A percentile compares a stretch with the other conserved stretches of the same genome.
These are phyloP conservation scores for Sebastes variabilis DNA, from an alignment of 2,797 vertebrate genomes.

Conservation along the genomic window DNA sequence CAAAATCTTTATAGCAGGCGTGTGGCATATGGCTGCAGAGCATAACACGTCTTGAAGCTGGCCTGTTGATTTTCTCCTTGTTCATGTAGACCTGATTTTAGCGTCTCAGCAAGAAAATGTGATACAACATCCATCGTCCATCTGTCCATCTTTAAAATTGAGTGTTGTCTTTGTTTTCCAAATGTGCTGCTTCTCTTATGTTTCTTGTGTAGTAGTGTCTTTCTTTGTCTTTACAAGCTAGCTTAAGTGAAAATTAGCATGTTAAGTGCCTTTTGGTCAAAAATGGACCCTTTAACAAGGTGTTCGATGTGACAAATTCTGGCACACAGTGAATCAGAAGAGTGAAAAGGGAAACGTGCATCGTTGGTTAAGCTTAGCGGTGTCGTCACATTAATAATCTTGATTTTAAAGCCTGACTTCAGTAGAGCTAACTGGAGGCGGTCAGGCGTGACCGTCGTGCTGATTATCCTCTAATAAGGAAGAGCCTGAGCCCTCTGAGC, in stretches of 20 bases:
- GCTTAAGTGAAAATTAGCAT: not conserved
- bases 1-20: not conserved
- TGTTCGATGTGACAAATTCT: not conserved
- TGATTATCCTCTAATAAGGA: constrained; percentile 31
- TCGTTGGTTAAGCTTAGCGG: not conserved
- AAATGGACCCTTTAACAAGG: not conserved
- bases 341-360: not conserved
- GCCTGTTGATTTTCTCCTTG: not conserved
- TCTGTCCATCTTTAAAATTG: not conserved
- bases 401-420: constrained; percentile 20
- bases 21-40: not conserved
- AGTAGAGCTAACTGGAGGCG: constrained; percentile 15
- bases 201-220: not conserved
- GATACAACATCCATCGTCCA: not conserved
- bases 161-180: not conserved
- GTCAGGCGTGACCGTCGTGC: constrained; percentile 10
- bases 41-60: not conserved
- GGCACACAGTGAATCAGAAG: not conserved
- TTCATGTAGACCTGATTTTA: not conserved
- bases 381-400: not conserved
- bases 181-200: not conserved
- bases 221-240: not conserved
- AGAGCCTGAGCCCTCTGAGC: constrained; percentile 7
- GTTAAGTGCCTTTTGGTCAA: not conserved
- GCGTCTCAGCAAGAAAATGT: not conserved